Base-by-base conservation (phyloP, 2,888 invertebrate species). In the Amiota minor region DNA sequence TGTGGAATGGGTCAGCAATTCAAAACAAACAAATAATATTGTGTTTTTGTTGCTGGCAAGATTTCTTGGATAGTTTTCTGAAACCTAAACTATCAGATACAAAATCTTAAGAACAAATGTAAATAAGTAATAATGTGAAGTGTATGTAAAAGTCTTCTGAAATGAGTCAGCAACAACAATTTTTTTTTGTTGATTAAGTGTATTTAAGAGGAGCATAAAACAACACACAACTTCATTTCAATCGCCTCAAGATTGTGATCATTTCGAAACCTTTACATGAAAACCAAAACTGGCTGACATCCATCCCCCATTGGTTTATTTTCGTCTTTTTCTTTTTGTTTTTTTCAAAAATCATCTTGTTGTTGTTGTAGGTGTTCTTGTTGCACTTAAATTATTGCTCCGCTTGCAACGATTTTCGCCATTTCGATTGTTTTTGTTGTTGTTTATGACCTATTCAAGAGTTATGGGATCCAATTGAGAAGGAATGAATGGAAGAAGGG, bases 311-410 rank as follows among this genome's bases (percentile, higher is more conserved):
- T 53, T 35, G 67, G 18, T 53, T 35, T 35, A 6, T 35, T 67
- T 49, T 53, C 50, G 23, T 6, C 6, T 35, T 23, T 23, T 23
- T 3, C 1, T 23, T 23, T 35, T 35, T 35, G 35, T 35, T 35
- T 35, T 8, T 35, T 35, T 35, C 35, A 35, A 35, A 6, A 35
- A 35, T 35, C 35, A 35, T 8, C 6, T 35, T 35, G 67, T 14
- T 64, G 64, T 47, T 16, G 50, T 50, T 68, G 50, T 50, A 6
- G 35, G 67, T 53, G 35, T 45, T 45, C 53, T 68, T 46, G 50
- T 68, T 68, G 67, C 47, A 68, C 18, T 53, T 68, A 68, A 68
- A 53, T 68, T 68, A 68, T 68, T 68, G 67, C 67, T 8, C 35
- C 23, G 50, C 67, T 53, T 68, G 67, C 10, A 68, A 68, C 53